Base-by-base conservation (phyloP, 35 echinoderm and acorn worm species). In the Chiridota heheva region DNA sequence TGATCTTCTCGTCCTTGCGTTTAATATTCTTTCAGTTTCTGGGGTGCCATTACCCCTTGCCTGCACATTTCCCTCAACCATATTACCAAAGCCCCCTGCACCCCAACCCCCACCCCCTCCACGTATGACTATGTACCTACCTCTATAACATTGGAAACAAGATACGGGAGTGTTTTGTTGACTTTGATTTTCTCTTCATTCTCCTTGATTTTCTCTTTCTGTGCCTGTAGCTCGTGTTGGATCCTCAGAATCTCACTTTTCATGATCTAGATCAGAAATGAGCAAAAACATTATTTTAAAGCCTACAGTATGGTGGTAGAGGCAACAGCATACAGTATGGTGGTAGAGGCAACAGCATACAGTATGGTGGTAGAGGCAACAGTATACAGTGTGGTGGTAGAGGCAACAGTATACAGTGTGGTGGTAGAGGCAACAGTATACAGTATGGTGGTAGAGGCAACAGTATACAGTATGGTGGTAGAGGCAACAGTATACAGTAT, bases 101-200 rank as follows among this genome's bases (percentile, higher is more conserved):
- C n/a, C n/a, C n/a, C n/a, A n/a, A n/a, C n/a, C n/a, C 48, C 48
- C 10, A 22, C 48, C 48, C 48, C 48, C 22, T 53, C 22, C 48
- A 53, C 48, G 22, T 53, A 22, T 53, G 4, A 80, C 30, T 67
- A 27, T 26, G 3, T 48, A 34, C 89, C 74, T 82, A 98, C 95
- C 95, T 98, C 95, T 66, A 98, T 98, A 40, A 98, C 89, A 89
- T 98, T 98, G 13, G 95, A 98, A 40, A 97, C 93, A 44, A 98
- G 63, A 70, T 98, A 98, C 68, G 95, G 95, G 20, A 98, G 63
- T 26, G 95, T 98, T 63, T 98, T 98, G 95, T 98, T 98, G 44
- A 98, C 89, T 98, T 97, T 97, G 56, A 92, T 98, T 43, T 98
- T 98, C 73, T 98, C 95, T 73, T 91, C 80, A 32, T 92, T 98